Evolutionary conservation across 2,113 vertebrate genomes (phyloP), one percentile per base, ranked within the genome.

Genomic region (Delphinapterus leucas): DNA sequence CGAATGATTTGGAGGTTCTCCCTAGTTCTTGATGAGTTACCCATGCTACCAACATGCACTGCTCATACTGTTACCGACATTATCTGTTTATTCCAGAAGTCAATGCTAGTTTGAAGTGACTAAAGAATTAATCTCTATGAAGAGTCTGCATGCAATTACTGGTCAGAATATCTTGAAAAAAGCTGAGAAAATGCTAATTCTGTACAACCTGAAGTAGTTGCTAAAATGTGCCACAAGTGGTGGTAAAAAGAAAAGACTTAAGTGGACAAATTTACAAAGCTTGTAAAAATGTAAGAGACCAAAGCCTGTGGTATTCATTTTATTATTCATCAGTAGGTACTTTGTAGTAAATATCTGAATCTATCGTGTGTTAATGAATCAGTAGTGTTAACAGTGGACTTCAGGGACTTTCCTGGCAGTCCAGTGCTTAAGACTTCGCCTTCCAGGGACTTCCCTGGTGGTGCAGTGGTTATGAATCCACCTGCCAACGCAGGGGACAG

Each of bases 121-220:
- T 67, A 23, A 81, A 90, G 33, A 92, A 79, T 73, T 92, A 47
- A 21, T 36, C 28, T 90, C 53, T 53, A 31, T 73, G 28, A 83
- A 96, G 12, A 91, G 20, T 44, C 23, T 74, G 31, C 38, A 14
- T 71, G 31, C 31, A 89, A 89, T 7, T 63, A 68, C 1, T 83
- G 20, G 12, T 13, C 73, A 97, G 70, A 87, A 73, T 88, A 77
- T 71, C 94, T 91, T 85, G 58, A 88, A 95, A 73, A 53, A 71
- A 77, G 21, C 6, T 49, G n/a, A 93, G 38, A 74, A 93, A 96
- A 93, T 33, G 71, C 77, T 58, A 96, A 93, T 58, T 74, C 60
- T 76, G 44, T 84, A 77, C 53, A 93, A 91, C 8, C 55, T 85
- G 28, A 90, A 92, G 25, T 76, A 53, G 71, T 36, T 88, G 23